A percentile compares a stretch with the other conserved stretches of the same genome.
phyloP scores from a whole-genome alignment of 1,140 invertebrate genomes.

The Lepidurus apus region DNA sequence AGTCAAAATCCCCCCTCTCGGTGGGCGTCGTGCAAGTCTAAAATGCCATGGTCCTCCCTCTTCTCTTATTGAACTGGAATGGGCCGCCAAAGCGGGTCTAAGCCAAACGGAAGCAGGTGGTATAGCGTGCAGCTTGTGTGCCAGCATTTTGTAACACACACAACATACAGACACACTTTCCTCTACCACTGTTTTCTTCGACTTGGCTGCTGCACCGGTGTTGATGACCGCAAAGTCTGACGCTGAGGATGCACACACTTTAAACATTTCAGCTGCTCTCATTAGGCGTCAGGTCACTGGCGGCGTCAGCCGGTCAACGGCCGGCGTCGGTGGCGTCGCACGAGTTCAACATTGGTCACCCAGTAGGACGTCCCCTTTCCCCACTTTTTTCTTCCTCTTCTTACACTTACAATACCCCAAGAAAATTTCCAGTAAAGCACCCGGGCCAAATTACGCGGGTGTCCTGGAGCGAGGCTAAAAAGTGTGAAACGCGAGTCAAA shows the following conservation, averaged over 20 bases:
- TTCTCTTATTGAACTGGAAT: not conserved
- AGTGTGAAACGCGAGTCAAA: not conserved
- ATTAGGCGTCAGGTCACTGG: not conserved
- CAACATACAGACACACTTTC: too few relatives aligned
- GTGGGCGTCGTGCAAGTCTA: not conserved
- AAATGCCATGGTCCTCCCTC: not conserved
- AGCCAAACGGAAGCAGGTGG: slow-evolving; percentile 7
- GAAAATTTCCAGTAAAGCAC: not conserved
- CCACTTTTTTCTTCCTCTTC: too few relatives aligned
- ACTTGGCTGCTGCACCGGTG: not conserved
- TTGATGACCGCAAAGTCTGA: not conserved
- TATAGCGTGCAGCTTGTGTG: slow-evolving; percentile 4
- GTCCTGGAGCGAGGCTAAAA: not conserved
- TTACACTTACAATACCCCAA: too few relatives aligned
- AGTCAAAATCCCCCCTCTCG: not conserved
- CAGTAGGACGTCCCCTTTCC: not conserved
- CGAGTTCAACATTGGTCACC: not conserved
- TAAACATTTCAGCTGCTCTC: not conserved
- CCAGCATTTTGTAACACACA: not conserved
- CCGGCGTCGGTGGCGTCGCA: not conserved
- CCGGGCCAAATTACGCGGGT: not conserved
- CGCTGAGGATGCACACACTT: not conserved
- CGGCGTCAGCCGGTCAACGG: not conserved
- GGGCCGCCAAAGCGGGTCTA: not conserved
- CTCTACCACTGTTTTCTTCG: not conserved